Evolutionary conservation across 1,140 invertebrate species (phyloP), one percentile per base, ranked within the genome.

Genomic region (Telenomus remus): DNA sequence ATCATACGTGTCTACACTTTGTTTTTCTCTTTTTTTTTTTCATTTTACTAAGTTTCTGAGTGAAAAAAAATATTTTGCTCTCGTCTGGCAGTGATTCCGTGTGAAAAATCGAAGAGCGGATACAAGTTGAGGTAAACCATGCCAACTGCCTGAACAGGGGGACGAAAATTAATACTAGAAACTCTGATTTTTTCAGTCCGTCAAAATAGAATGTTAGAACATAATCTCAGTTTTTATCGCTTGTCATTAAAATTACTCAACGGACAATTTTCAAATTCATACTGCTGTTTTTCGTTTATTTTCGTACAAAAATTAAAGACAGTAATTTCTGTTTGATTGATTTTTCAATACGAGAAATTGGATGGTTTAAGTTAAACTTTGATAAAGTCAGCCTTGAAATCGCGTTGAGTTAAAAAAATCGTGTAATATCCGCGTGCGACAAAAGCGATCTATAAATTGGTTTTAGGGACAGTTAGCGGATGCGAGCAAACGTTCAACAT

Each of bases 401-500:
- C 16, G 57, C 19, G 15, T 53, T 72, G 0, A 13, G 34, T 50
- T 59, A 64, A 49, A 39, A 71, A 72, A 64, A 27, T 27, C n/a
- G 19, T 70, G 66, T 57, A 59, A 16, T 64, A 49, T 71, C 34
- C 59, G 27, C 53, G 53, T 27, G 19, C 37, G 39, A 60, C 27
- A 11, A 46, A 71, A 71, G 68, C 59, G 51, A 61, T 56, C 63
- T 51, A n/a, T n/a, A 54, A 72, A 72, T 47, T 59, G 47, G 33
- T 72, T 64, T 59, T 47, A 64, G 37, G 60, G 54, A 53, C 33
- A 63, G 43, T 44, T 63, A 63, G 68, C 59, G 53, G 54, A 72
- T 72, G 60, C 60, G 60, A 59, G 54, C 34, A 59, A 72, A 72
- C 55, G n/a, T 50, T 72, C 54, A 64, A 64, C 69, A 72, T 48